These are phyloP conservation scores for Dendroctonus valens DNA, from an alignment of 1,140 invertebrate genomes.

Conservation along the genomic window DNA sequence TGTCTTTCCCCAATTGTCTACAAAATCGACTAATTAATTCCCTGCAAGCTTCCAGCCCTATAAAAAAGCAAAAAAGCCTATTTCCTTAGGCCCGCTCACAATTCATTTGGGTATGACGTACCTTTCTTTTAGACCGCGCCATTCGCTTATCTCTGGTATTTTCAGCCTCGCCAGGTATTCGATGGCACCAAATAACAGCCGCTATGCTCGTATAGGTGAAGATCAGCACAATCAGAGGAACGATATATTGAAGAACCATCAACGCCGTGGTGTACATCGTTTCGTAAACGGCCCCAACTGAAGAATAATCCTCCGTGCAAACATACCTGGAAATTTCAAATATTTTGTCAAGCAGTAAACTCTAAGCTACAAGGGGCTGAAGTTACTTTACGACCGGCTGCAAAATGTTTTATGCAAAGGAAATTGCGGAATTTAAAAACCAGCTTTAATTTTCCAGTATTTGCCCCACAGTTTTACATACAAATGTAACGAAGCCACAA, in stretches of 20 bases:
- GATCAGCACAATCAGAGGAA: constrained; percentile 79
- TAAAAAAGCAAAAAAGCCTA: too few species aligned
- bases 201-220: constrained; percentile 87
- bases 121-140: constrained; percentile 86
- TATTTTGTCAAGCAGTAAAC: neutral
- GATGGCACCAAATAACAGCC: constrained; percentile 84
- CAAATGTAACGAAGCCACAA: too few species aligned
- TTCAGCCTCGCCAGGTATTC: constrained; percentile 81
- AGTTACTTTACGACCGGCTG: neutral
- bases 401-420: neutral
- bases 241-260: constrained; percentile 80
- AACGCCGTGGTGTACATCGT: constrained; percentile 69
- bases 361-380: too few species aligned
- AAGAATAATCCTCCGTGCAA: constrained; percentile 66
- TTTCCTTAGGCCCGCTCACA: too few species aligned
- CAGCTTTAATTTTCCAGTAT: too few species aligned
- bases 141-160: constrained; percentile 76
- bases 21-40: too few species aligned
- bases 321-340: constrained; percentile 56
- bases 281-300: constrained; percentile 37
- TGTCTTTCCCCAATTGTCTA: too few species aligned
- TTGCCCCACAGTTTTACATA: too few species aligned
- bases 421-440: too few species aligned
- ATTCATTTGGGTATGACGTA: constrained; percentile 47
- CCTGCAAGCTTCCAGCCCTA: too few species aligned